Percentiles rank a stretch among this genome's conserved stretches.
These are phyloP conservation scores for Astur gentilis DNA, from an alignment of 2,113 vertebrate genomes.

Conservation along the genomic window DNA sequence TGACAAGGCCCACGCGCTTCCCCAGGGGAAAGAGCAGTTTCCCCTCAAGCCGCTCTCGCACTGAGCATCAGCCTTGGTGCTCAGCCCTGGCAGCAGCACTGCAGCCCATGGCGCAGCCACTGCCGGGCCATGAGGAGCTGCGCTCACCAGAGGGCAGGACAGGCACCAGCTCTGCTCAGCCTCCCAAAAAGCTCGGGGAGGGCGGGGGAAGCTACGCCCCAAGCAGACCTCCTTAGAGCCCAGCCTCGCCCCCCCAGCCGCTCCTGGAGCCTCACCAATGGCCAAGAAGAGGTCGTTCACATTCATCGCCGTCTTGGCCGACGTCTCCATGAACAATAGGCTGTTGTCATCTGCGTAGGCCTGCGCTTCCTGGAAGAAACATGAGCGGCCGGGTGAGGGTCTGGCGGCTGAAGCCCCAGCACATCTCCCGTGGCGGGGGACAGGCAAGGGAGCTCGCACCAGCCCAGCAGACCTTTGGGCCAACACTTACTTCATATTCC, in stretches of 20 bases:
- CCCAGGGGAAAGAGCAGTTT: background rate
- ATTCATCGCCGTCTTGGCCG: slow-evolving; percentile 83
- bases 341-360: slow-evolving; percentile 83
- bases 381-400: accelerated
- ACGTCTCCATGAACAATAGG: slow-evolving; percentile 84
- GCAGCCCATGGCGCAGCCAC: background rate
- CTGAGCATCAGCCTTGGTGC: background rate
- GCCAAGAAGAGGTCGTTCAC: slow-evolving; percentile 83
- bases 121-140: background rate
- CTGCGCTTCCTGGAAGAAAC: slow-evolving; percentile 72
- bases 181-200: too few species aligned
- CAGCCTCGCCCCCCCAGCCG: background rate
- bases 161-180: background rate
- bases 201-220: too few species aligned
- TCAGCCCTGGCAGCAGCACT: background rate
- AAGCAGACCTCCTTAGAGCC: background rate
- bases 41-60: accelerated
- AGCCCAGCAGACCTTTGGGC: too few species aligned
- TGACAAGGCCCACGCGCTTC: too few species aligned
- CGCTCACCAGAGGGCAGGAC: background rate
- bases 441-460: accelerated
- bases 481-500: slow-evolving; percentile 74
- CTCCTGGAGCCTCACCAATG: slow-evolving; percentile 71
- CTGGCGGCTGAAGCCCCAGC: accelerated
- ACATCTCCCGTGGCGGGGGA: background rate